Conservation (phyloP, 2,797 vertebrate genomes). For the Acomys russatus region DNA sequence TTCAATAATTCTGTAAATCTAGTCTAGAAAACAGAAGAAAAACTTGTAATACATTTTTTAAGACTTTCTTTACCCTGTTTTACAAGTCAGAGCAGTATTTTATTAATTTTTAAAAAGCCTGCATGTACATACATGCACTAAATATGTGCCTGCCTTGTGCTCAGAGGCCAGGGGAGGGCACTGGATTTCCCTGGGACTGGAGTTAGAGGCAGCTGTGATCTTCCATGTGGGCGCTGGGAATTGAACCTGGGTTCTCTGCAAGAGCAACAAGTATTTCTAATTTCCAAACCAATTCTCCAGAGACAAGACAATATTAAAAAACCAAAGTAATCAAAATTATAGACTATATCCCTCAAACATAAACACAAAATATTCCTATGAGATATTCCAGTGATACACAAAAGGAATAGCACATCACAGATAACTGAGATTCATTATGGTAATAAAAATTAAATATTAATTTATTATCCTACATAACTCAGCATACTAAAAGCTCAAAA, state of each 20-base stretch:
- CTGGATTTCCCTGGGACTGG: background rate
- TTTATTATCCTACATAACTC: background rate
- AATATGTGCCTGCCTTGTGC: background rate
- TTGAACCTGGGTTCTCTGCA: background rate
- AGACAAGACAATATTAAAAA: background rate
- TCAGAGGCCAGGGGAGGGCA: background rate
- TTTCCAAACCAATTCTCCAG: background rate
- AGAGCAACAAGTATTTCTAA: background rate
- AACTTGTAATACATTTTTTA: background rate
- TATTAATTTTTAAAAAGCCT: background rate
- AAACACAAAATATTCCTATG: background rate
- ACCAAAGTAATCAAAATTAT: background rate
- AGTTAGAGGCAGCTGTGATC: background rate
- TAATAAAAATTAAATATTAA: slow-evolving; percentile 24
- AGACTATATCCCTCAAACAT: slow-evolving; percentile 1
- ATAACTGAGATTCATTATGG: background rate
- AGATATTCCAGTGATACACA: background rate
- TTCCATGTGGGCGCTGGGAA: background rate
- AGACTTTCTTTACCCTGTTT: slow-evolving; percentile 33
- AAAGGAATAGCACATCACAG: slow-evolving; percentile 2
- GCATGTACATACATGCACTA: background rate
- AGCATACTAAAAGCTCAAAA: slow-evolving; percentile 16
- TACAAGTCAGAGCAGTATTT: background rate
- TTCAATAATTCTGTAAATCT: background rate
- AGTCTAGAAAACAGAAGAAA: background rate